Evolutionary conservation across 2,888 invertebrate genomes (phyloP), one percentile per base, ranked within the genome.

Genomic region (Holacanthella duospinosa): DNA sequence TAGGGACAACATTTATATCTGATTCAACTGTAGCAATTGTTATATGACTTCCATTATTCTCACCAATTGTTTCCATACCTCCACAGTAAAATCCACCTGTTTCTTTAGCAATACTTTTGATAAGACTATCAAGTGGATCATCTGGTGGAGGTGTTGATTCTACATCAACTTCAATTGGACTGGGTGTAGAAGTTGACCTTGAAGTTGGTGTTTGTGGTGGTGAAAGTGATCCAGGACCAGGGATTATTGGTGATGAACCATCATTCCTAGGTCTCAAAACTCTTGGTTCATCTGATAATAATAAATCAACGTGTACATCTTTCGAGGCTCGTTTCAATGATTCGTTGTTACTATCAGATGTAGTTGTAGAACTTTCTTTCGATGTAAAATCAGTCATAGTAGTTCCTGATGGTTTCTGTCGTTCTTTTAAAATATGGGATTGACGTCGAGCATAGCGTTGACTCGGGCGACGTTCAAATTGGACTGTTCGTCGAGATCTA

Each of bases 401-500:
- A 75, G 75, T 54, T 74, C 75, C 43, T 74, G 74, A 59, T 76
- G 77, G 62, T 75, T 83, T 84, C 74, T 89, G 88, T 60, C 88
- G 81, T 62, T 72, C 72, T 28, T 67, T 25, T 29, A 44, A 56
- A 55, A 60, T 64, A 54, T 63, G 65, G 25, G 91, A 92, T 76
- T 93, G 93, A 62, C 96, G 82, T 61, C 93, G 83, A 36, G 95
- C 95, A 77, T 93, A 97, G 67, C 97, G 82, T 78, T 99, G 97
- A 79, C 94, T 95, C 0, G 97, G 96, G 60, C 94, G 84, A 65
- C 99, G 83, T 79, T 99, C 97, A 77, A 99, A 93, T 76, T 94
- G 93, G 4, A 95, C 95, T 1, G 93, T 93, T 61, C 95, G 84
- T 55, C 95, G 82, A 1, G 93, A 92, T 68, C 90, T 83, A 78